Evolutionary conservation across 1,140 invertebrate genomes (phyloP), one percentile per base, ranked within the genome.

Genomic region (Maniola jurtina): DNA sequence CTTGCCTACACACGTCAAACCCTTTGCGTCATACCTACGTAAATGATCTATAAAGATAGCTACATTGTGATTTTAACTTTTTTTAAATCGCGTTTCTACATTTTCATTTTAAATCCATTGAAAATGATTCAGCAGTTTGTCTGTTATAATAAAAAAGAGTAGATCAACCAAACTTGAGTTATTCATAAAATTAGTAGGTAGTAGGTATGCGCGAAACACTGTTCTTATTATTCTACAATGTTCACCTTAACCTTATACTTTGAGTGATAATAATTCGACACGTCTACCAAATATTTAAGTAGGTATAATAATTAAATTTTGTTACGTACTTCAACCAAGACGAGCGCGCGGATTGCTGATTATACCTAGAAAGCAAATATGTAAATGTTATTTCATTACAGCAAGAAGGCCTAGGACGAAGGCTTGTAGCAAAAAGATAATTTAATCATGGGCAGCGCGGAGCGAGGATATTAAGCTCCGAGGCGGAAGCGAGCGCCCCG

Each of bases 291-390:
- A 52, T 52, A 52, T 36, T 35, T 56, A 25, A 2, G n/a, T n/a
- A n/a, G n/a, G 25, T 25, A 35, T 56, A 56, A 56, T 36, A 76
- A 73, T 73, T 70, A 76, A 77, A 60, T 56, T 58, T 52, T 64
- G 70, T 83, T 89, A 89, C 86, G 86, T 89, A 89, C 86, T 89
- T 89, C 73, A 89, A 79, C 82, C 84, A 86, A 81, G 86, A 81
- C 61, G 85, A 76, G 72, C 86, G 83, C 80, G 81, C 85, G 75
- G 84, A 83, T 84, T 88, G 86, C 79, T 89, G 86, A 82, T 89
- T 87, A 89, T 89, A 89, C 86, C 86, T 89, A 89, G 84, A 89
- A 89, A 89, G 82, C 79, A 87, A 89, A 89, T 78, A 85, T 75
- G 81, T 79, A 71, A 71, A 80, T 80, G 54, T 36, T 35, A 16